phyloP scores from a whole-genome alignment of 2,888 invertebrate genomes.

The Hipparchia semele region DNA sequence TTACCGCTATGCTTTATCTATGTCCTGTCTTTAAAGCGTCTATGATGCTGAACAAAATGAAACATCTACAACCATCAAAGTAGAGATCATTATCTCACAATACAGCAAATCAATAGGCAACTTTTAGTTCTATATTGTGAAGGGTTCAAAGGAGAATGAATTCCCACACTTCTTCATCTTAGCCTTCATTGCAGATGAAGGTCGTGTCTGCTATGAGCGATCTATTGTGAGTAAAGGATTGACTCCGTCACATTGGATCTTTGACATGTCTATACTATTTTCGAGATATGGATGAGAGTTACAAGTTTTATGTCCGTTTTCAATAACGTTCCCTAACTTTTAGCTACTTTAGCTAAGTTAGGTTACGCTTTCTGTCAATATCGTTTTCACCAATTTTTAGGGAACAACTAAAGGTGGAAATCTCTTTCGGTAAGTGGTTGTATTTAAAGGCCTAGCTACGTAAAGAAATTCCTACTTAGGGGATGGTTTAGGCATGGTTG shows the following conservation, averaged over 20 bases:
- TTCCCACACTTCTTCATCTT: conserved; percentile 12
- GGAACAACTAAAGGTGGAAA: too few species aligned
- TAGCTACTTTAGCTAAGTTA: too few species aligned
- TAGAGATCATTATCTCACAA: conserved; percentile 62
- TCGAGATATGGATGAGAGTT: too few species aligned
- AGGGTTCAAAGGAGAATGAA: conserved; percentile 24
- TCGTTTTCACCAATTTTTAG: too few species aligned
- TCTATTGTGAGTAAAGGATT: neutral
- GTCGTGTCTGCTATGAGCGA: neutral
- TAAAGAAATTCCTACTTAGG: too few species aligned
- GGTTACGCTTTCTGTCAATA: too few species aligned
- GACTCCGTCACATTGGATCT: neutral
- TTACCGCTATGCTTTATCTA: neutral
- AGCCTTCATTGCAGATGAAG: neutral
- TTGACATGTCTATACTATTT: neutral
- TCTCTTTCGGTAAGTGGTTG: too few species aligned
- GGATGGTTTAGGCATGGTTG: too few species aligned
- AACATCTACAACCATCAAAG: conserved; percentile 49
- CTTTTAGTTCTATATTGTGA: conserved; percentile 40
- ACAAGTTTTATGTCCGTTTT: too few species aligned
- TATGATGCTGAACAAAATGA: conserved; percentile 24
- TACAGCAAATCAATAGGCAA: conserved; percentile 61
- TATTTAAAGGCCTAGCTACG: too few species aligned
- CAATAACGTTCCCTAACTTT: too few species aligned
- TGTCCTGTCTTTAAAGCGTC: neutral